A percentile compares a stretch with the other conserved stretches of the same genome.
Conservation (phyloP, 1,140 invertebrate species). For the Odontomachus brunneus region DNA sequence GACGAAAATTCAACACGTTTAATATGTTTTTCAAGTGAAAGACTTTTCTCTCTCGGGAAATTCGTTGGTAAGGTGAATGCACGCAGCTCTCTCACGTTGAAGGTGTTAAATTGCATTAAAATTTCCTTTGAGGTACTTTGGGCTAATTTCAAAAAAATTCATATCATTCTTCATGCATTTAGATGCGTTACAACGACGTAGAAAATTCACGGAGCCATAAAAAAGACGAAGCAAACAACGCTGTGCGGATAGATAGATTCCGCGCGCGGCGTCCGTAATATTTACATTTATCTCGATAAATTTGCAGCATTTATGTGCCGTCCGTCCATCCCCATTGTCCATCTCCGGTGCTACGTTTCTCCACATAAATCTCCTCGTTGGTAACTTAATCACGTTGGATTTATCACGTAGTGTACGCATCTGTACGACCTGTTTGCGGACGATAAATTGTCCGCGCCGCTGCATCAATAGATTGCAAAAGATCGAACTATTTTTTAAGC, state of each 20-base stretch:
- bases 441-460: conserved; percentile 32
- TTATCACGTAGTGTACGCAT: conserved; percentile 38
- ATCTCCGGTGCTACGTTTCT: conserved; percentile 31
- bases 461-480: conserved; percentile 33
- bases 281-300: conserved; percentile 51
- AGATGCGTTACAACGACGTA: background rate
- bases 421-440: conserved; percentile 35
- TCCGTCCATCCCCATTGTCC: conserved; percentile 41
- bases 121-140: background rate
- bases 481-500: conserved; percentile 11
- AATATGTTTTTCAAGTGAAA: conserved; percentile 25
- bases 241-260: background rate
- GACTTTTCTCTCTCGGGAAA: background rate
- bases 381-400: conserved; percentile 56
- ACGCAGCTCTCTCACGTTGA: background rate
- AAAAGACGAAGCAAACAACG: background rate
- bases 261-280: conserved; percentile 14
- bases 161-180: background rate
- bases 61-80: background rate
- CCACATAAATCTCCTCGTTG: conserved; percentile 48
- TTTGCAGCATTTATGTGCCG: conserved; percentile 47
- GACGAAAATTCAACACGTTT: background rate
- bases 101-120: background rate
- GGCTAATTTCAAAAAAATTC: conserved; percentile 20
- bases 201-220: conserved; percentile 2